phyloP scores from a whole-genome alignment of 2,888 invertebrate species.

The Nomada ruficornis region DNA sequence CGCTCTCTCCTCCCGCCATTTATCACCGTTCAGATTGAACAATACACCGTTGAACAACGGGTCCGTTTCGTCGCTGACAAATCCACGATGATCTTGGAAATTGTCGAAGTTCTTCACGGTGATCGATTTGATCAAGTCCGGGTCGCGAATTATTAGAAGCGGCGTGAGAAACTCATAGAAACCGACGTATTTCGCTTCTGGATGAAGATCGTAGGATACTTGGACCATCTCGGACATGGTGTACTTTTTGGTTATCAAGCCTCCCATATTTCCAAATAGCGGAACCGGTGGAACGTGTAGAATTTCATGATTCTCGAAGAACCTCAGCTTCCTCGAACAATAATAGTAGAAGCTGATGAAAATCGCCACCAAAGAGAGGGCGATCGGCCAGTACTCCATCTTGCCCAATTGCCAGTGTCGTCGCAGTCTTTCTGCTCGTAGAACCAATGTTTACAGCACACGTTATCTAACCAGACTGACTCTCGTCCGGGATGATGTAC shows the following conservation, averaged over 20 bases:
- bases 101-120: slow-evolving; percentile 67
- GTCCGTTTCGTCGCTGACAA: slow-evolving; percentile 38
- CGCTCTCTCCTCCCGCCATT: slow-evolving; percentile 85
- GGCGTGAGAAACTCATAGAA: slow-evolving; percentile 73
- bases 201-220: slow-evolving; percentile 46
- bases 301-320: slow-evolving; percentile 9
- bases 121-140: slow-evolving; percentile 76
- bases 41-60: slow-evolving; percentile 68
- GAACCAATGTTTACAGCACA: background rate
- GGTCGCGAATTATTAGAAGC: slow-evolving; percentile 74
- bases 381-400: slow-evolving; percentile 8
- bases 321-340: background rate
- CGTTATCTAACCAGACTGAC: background rate
- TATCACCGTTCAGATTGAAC: slow-evolving; percentile 79
- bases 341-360: slow-evolving; percentile 18
- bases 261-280: slow-evolving; percentile 62
- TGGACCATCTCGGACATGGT: slow-evolving; percentile 40
- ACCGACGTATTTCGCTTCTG: slow-evolving; percentile 72
- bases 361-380: background rate
- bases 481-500: background rate
- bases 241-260: slow-evolving; percentile 59
- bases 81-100: slow-evolving; percentile 72
- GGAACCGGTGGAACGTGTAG: slow-evolving; percentile 3
- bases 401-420: background rate
- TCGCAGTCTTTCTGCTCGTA: background rate